These are phyloP conservation scores for Eupsittula cactorum DNA, from an alignment of 2,113 vertebrate species.

Conservation along the genomic window DNA sequence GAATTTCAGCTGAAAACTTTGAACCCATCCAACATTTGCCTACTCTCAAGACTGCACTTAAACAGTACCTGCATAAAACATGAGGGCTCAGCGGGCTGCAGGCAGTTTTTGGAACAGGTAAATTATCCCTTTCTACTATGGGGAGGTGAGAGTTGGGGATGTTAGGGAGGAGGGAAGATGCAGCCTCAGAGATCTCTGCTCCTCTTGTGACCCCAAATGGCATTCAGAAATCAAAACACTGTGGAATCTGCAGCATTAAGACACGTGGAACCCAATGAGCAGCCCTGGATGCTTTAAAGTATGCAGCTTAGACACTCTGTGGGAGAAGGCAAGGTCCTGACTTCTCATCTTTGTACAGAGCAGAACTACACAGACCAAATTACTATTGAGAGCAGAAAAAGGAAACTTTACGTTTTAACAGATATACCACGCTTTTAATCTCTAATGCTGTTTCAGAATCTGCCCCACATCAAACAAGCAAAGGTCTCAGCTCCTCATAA, in stretches of 20 bases:
- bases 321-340: neutral
- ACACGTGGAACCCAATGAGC: neutral
- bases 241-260: neutral
- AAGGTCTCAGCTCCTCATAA: neutral
- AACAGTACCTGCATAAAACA: neutral
- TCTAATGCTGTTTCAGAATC: neutral
- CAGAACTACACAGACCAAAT: neutral
- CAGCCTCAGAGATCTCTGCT: neutral
- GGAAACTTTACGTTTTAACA: neutral
- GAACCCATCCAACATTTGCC: neutral
- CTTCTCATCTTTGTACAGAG: neutral
- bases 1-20: neutral
- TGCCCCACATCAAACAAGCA: neutral
- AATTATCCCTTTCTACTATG: neutral
- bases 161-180: neutral
- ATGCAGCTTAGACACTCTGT: neutral
- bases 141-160: rapidly evolving
- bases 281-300: neutral
- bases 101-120: neutral
- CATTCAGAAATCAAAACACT: neutral
- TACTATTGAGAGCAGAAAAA: neutral
- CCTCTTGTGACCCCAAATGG: neutral
- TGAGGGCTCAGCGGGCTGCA: neutral
- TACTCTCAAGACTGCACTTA: neutral
- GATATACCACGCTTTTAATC: neutral